These are phyloP conservation scores for Chymomyza procnemis DNA, from an alignment of 2,888 invertebrate genomes.

Conservation along the genomic window DNA sequence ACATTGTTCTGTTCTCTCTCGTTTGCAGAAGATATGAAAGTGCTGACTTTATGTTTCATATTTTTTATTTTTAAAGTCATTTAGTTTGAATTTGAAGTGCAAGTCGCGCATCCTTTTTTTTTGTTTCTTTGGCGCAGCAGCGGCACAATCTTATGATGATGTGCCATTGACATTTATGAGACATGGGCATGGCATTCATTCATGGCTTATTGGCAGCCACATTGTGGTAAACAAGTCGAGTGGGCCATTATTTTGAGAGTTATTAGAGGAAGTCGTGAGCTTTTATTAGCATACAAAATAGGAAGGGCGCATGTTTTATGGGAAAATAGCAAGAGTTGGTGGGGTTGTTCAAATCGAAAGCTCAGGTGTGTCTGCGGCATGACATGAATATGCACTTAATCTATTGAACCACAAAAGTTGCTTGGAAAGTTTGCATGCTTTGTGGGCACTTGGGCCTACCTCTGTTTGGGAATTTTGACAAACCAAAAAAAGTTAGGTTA, in stretches of 20 bases:
- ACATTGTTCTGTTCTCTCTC: conserved; percentile 49
- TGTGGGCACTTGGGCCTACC: not conserved
- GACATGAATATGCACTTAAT: conserved; percentile 10
- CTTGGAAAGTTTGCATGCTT: not conserved
- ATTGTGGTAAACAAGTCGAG: conserved; percentile 20
- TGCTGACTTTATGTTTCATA: conserved; percentile 54
- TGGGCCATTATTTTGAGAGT: conserved; percentile 36
- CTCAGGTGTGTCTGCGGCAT: conserved; percentile 4
- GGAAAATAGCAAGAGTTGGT: not conserved
- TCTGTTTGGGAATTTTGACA: not conserved
- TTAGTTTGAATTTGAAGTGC: conserved; percentile 52
- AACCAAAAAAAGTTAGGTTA: not conserved
- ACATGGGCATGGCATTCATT: conserved; percentile 32
- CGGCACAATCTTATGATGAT: conserved; percentile 32
- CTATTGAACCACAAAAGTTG: not conserved
- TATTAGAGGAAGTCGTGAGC: conserved; percentile 46
- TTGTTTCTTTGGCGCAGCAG: not conserved
- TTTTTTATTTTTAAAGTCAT: conserved; percentile 33
- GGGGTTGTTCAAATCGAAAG: not conserved
- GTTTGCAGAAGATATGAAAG: conserved; percentile 43
- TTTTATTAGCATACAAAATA: conserved; percentile 32
- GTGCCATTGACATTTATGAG: conserved; percentile 54
- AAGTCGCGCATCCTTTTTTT: conserved; percentile 10
- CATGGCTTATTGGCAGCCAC: conserved; percentile 35
- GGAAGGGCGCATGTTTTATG: conserved; percentile 32